Evolutionary conservation across 2,113 vertebrate species (phyloP).

Genomic region (Toxostoma redivivum): DNA sequence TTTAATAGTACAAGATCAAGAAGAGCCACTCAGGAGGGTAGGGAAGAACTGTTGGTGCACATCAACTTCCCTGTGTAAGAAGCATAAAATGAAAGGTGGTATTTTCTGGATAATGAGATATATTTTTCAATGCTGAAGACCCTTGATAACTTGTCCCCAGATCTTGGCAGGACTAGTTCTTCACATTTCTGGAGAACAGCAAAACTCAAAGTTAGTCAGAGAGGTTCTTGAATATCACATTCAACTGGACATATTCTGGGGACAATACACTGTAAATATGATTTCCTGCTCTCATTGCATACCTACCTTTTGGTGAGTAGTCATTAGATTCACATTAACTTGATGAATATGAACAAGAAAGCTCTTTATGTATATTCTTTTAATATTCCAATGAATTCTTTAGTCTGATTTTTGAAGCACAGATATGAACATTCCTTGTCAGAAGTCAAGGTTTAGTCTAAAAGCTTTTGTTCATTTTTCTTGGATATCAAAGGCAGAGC

Average conservation of each 20-base stretch:
- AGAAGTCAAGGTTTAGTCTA: neutral
- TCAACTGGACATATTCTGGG: neutral
- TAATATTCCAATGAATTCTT: neutral
- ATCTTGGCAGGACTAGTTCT: neutral
- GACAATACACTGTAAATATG: neutral
- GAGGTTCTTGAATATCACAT: neutral
- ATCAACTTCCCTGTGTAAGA: neutral
- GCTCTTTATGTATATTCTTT: neutral
- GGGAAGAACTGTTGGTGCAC: neutral
- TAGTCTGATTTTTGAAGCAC: neutral
- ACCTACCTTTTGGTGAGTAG: neutral
- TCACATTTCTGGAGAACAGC: neutral
- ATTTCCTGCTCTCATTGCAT: neutral
- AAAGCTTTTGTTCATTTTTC: neutral
- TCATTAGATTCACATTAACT: neutral
- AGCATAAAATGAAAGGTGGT: neutral
- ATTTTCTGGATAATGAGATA: neutral
- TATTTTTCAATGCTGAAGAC: neutral
- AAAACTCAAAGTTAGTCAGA: neutral
- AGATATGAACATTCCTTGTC: neutral
- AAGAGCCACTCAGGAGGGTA: neutral
- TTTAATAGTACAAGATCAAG: neutral
- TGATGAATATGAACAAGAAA: neutral
- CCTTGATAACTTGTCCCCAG: neutral
- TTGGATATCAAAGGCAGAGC: neutral